phyloP scores from a whole-genome alignment of 2,113 vertebrate species.

The Anhinga anhinga region DNA sequence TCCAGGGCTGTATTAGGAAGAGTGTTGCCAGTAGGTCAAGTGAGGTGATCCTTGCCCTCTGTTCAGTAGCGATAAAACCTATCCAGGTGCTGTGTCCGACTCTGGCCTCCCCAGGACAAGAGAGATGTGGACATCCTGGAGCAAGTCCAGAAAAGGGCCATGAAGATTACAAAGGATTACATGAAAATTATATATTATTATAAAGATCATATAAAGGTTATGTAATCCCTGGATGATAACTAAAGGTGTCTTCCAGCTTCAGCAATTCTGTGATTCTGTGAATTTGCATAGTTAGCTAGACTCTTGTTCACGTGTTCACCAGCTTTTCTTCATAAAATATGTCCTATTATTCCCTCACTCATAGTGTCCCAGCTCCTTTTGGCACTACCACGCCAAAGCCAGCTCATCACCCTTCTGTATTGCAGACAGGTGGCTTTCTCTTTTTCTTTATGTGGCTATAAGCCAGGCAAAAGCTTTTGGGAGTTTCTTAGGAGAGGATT shows the following conservation, averaged over 20 bases:
- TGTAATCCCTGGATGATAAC: not conserved
- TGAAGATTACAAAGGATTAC: not conserved
- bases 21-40: not conserved
- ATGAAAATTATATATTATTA: not conserved
- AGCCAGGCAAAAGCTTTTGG: not conserved
- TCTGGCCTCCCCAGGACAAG: not conserved
- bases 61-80: not conserved
- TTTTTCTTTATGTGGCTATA: not conserved
- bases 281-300: not conserved
- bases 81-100: not conserved
- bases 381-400: not conserved
- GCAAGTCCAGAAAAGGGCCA: not conserved
- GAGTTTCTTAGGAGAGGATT: not conserved
- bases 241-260: not conserved
- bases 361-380: not conserved
- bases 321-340: not conserved
- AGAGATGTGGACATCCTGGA: not conserved
- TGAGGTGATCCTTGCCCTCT: not conserved
- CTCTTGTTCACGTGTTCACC: not conserved
- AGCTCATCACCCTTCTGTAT: not conserved
- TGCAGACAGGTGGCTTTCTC: not conserved
- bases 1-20: not conserved
- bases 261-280: not conserved
- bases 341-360: not conserved
- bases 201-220: not conserved